phyloP scores from a whole-genome alignment of 2,888 invertebrate genomes.

The Limnephilus auricula region DNA sequence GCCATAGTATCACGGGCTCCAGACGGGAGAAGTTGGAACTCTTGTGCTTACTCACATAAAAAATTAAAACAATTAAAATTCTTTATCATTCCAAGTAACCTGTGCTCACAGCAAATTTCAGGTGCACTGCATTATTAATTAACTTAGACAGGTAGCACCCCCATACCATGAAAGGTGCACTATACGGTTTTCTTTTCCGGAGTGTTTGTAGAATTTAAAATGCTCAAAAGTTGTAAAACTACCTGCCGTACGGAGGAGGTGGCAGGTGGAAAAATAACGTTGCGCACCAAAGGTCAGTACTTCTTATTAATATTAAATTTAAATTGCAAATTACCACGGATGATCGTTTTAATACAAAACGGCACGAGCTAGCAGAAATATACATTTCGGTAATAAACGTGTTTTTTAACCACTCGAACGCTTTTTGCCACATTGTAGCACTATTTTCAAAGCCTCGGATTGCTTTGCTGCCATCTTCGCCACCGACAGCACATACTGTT shows the following conservation, averaged over 20 bases:
- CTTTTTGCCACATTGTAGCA: too few relatives aligned
- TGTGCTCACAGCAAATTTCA: neutral
- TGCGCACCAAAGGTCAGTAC: neutral
- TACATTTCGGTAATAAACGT: neutral
- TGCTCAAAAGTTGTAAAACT: neutral
- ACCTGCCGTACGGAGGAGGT: neutral
- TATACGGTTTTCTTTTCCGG: neutral
- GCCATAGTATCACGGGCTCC: too few relatives aligned
- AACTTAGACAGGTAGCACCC: neutral
- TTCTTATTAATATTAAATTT: neutral
- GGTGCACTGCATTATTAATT: neutral
- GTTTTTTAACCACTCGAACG: too few relatives aligned
- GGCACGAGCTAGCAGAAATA: neutral
- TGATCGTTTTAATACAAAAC: neutral
- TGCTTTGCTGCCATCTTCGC: too few relatives aligned
- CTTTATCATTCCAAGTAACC: neutral
- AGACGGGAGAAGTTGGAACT: too few relatives aligned
- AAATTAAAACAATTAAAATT: neutral
- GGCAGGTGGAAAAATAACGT: constrained; percentile 8
- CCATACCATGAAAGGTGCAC: neutral
- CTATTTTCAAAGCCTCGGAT: too few relatives aligned
- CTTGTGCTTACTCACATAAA: neutral
- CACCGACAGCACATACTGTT: too few relatives aligned
- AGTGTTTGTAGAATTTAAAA: neutral
- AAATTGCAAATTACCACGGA: neutral